Percentiles rank a stretch among this genome's conserved stretches.
Conservation (phyloP, 2,113 vertebrate species). For the Herpetotheres cachinnans region DNA sequence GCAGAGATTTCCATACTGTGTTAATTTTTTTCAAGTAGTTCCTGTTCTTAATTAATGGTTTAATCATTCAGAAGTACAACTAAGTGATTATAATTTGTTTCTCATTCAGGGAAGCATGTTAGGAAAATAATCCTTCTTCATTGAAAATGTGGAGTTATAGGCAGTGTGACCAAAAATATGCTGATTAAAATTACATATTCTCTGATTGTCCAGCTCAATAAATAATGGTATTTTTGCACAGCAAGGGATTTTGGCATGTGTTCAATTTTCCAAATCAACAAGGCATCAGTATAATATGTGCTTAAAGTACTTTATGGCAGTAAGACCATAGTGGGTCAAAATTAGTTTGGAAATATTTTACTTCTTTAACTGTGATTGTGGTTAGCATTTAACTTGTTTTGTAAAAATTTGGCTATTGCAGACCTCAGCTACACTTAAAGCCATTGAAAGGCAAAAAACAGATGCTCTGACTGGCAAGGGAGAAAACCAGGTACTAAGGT, state of each 20-base stretch:
- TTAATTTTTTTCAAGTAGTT: neutral
- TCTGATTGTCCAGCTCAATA: neutral
- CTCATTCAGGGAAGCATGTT: neutral
- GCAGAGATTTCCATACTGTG: neutral
- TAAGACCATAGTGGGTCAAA: neutral
- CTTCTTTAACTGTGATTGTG: neutral
- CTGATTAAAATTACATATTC: neutral
- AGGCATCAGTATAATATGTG: neutral
- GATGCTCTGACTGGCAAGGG: constrained; percentile 8
- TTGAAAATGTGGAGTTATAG: neutral
- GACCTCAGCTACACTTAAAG: constrained; percentile 44
- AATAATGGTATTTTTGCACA: neutral
- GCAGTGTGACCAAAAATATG: neutral
- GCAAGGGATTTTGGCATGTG: neutral
- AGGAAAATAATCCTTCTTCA: neutral
- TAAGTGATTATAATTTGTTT: neutral
- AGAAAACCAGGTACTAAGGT: constrained; percentile 51
- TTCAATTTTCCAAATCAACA: neutral
- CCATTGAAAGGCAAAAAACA: constrained; percentile 14
- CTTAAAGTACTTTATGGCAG: neutral
- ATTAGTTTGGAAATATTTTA: neutral
- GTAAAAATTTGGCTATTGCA: constrained; percentile 43
- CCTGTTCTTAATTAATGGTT: neutral
- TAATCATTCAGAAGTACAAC: neutral
- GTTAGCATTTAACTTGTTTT: constrained; percentile 3